phyloP scores from a whole-genome alignment of 2,888 invertebrate genomes.

The Hyles lineata region DNA sequence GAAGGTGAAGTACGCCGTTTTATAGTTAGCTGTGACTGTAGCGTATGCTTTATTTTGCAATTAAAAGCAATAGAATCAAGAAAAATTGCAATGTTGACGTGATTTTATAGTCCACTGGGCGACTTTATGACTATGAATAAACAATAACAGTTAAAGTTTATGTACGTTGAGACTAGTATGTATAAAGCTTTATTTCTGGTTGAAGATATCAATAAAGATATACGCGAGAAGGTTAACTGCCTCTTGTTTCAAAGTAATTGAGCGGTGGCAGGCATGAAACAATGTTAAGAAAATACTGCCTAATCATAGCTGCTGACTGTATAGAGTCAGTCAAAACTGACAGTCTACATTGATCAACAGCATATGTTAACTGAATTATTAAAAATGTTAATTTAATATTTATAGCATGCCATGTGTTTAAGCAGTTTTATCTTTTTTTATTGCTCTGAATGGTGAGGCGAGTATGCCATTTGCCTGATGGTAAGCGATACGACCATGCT shows the following conservation, averaged over 20 bases:
- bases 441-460: too few species aligned
- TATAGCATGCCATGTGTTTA: too few species aligned
- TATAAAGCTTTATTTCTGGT: slow-evolving; percentile 29
- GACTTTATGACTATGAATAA: slow-evolving; percentile 47
- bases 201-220: slow-evolving; percentile 27
- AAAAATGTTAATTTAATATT: too few species aligned
- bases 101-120: slow-evolving; percentile 48
- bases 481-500: too few species aligned
- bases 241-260: slow-evolving; percentile 26
- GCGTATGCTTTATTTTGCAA: slow-evolving; percentile 45
- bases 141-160: slow-evolving; percentile 39
- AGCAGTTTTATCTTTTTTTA: too few species aligned
- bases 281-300: slow-evolving; percentile 7
- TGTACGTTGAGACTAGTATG: slow-evolving; percentile 29
- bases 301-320: not conserved
- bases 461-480: too few species aligned
- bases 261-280: slow-evolving; percentile 20
- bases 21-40: not conserved
- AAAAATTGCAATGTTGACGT: slow-evolving; percentile 50
- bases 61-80: slow-evolving; percentile 52
- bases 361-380: not conserved
- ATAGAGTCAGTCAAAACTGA: not conserved
- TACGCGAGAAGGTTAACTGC: slow-evolving; percentile 29
- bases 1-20: slow-evolving; percentile 38
- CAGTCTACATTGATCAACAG: not conserved